These are phyloP conservation scores for rabbit (Oryctolagus cuniculus) DNA, from an alignment of 2,113 vertebrate species.

Conservation along the genomic window mOryCun1.1 NC_091444.1:51982501-51983000, in stretches of 20 bases:
- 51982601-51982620: not conserved
- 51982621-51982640: not conserved
- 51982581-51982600: not conserved
- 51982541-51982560: not conserved
- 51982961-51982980: not conserved
- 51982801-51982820: not conserved
- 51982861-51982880: not conserved
- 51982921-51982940: not conserved
- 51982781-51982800: not conserved
- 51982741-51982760: not conserved
- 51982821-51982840: not conserved
- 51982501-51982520: not conserved
- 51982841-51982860: not conserved
- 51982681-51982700: not conserved
- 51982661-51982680: not conserved
- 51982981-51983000: not conserved
- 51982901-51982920: not conserved
- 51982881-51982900: not conserved
- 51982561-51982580: not conserved
- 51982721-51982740: no score
- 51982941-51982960: not conserved
- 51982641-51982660: not conserved
- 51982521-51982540: not conserved
- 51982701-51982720: fast-evolving
- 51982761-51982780: not conserved